Base-by-base conservation (phyloP, 2,888 invertebrate species). In the Eilema depressum region DNA sequence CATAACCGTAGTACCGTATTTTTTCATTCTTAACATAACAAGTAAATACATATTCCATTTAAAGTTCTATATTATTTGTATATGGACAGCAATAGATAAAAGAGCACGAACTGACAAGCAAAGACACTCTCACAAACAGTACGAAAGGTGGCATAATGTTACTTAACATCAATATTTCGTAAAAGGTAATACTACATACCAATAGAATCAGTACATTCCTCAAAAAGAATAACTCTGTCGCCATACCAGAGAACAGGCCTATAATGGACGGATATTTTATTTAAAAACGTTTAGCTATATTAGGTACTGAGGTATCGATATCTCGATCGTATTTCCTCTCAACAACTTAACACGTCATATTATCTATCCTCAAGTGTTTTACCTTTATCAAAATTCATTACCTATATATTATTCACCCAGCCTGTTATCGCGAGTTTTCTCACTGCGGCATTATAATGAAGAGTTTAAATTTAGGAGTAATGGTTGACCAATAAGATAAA, bases 401-500 rank as follows among this genome's bases (percentile, higher is more conserved):
- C 91, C 92, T 89, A 91, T 91, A 92, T 92, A 91, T 92, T 90
- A 93, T 93, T 89, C 91, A 91, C 89, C 89, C 89, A 88, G 85
- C 81, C 88, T 88, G 88, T 92, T 94, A 94, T 94, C 93, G 89
- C 85, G 83, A 91, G 87, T 93, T 95, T 93, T 93, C 94, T 94
- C 95, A 91, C 93, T 92, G 92, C 91, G 89, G 91, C 92, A 91
- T 91, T 90, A 92, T 94, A 95, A 95, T 95, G 93, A 95, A 95
- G 94, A 94, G 94, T 95, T 95, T 94, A 95, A 94, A 95, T 95
- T 95, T 95, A 95, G 93, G 93, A 93, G 91, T 94, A 94, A 94
- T 95, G 93, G 93, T 93, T 93, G 93, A 94, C 94, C 94, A 95
- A 95, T 94, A 94, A 95, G 94, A 95, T 94, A 94, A 95, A 94